Percentiles rank a stretch among this genome's conserved stretches.
These are phyloP conservation scores for Byasa hedistus DNA, from an alignment of 2,888 invertebrate species.

Conservation along the genomic window DNA sequence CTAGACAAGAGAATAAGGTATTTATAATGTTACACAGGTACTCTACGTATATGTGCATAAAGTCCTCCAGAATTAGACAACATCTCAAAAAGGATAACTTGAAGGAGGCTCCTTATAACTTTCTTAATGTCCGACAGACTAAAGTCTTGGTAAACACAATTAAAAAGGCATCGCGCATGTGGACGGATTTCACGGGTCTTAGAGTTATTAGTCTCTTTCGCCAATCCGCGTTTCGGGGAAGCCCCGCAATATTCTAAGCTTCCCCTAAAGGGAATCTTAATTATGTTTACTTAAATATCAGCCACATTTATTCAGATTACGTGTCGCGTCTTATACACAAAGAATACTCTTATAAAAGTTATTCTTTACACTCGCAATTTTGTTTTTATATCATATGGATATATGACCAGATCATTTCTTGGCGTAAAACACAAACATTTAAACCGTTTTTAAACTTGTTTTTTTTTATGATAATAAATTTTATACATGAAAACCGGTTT, in stretches of 20 bases:
- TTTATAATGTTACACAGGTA: neutral
- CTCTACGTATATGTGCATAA: neutral
- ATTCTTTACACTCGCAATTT: neutral
- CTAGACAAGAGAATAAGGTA: neutral
- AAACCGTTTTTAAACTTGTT: too few relatives aligned
- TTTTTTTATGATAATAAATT: too few relatives aligned
- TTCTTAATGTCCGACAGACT: slow-evolving; percentile 1
- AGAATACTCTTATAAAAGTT: neutral
- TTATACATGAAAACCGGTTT: too few relatives aligned
- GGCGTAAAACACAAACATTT: neutral
- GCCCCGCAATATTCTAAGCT: slow-evolving; percentile 50
- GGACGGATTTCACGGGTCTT: slow-evolving; percentile 46
- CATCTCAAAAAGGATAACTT: slow-evolving; percentile 1
- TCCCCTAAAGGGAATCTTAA: slow-evolving; percentile 19
- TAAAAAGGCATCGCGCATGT: slow-evolving; percentile 67
- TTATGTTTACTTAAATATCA: slow-evolving; percentile 4
- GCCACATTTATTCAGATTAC: neutral
- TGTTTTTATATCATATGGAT: neutral
- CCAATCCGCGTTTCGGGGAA: slow-evolving; percentile 59
- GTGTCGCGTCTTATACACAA: neutral
- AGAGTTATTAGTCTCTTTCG: slow-evolving; percentile 35
- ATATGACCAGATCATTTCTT: neutral
- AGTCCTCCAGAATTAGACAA: neutral
- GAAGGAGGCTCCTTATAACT: neutral
- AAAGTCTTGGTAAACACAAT: slow-evolving; percentile 68